Base-by-base conservation (phyloP, 2,888 invertebrate species). In the Drosophila villosipedis region DNA sequence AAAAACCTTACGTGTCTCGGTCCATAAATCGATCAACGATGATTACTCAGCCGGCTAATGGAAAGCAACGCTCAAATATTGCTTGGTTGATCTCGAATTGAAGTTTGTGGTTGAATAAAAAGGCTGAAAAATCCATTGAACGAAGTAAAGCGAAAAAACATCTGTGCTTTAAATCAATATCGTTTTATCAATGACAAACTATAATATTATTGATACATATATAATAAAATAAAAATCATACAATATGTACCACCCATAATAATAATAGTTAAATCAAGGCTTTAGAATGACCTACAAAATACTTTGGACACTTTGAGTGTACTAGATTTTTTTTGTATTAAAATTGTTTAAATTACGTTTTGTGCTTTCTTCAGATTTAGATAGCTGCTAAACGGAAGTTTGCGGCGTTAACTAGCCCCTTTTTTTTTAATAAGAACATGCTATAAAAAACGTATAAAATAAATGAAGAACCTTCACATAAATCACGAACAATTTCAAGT, bases 81-180 rank as follows among this genome's bases (percentile, higher is more conserved):
- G 83, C 57, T 70, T 76, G 81, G 83, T 78, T 78, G 83, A 78
- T 78, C 78, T 71, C 57, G 62, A 80, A 84, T 83, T 76, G 89
- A 80, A 88, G 65, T 83, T 74, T 85, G 83, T 67, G 89, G 89
- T 89, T 86, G 59, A 53, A 25, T 50, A 33, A 73, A 52, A 35
- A 41, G 9, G n/a, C 31, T 41, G 16, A 12, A 30, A 41, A 57
- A 60, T 35, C 50, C 41, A 39, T 50, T 64, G 5, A 30, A 47
- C 10, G 25, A 52, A 58, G 30, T n/a, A 25, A 31, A 16, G 22
- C 16, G 16, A 47, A 47, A 47, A n/a, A 47, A 50, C 33, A 60
- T 58, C 41, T 59, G 60, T 52, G 33, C 12, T 50, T 59, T 14
- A 59, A n/a, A 50, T 16, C 25, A 25, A 0, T 30, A 41, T 28